Conservation (phyloP, 1,140 invertebrate species). For the Habropoda laboriosa region DNA sequence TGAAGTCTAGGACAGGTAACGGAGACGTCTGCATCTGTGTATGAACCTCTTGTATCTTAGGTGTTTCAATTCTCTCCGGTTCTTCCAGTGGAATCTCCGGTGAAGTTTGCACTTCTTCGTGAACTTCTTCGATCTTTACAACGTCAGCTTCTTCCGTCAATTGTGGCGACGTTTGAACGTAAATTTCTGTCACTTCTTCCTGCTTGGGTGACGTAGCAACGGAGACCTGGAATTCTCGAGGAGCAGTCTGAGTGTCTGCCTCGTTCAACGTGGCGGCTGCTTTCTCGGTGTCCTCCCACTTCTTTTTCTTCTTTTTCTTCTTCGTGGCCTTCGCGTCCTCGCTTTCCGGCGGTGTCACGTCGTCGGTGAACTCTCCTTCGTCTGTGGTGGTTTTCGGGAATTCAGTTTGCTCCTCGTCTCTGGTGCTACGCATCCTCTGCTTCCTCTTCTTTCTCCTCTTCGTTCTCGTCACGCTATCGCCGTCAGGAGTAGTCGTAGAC, state of each 20-base stretch:
- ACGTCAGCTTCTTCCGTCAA: neutral
- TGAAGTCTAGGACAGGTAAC: conserved; percentile 66
- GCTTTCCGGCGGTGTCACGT: conserved; percentile 44
- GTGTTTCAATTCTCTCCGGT: conserved; percentile 10
- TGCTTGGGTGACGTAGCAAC: conserved; percentile 65
- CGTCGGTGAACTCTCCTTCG: conserved; percentile 72
- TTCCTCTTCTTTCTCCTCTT: conserved; percentile 83
- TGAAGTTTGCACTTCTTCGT: conserved; percentile 54
- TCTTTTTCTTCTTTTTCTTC: conserved; percentile 66
- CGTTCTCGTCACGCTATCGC: conserved; percentile 71
- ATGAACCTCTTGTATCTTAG: neutral
- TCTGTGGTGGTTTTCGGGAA: conserved; percentile 71
- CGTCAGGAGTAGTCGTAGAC: conserved; percentile 75
- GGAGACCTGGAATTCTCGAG: conserved; percentile 75
- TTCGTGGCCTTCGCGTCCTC: conserved; percentile 43
- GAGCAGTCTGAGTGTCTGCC: conserved; percentile 80
- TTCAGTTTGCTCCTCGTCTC: conserved; percentile 71
- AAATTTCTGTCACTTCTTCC: conserved; percentile 61
- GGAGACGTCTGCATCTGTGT: conserved; percentile 82
- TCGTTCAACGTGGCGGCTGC: conserved; percentile 63
- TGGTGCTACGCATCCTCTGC: conserved; percentile 79
- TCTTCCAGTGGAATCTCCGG: conserved; percentile 46
- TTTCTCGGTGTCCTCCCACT: conserved; percentile 66
- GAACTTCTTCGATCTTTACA: neutral
- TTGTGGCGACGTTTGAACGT: conserved; percentile 66